Conservation (phyloP, 2,113 vertebrate genomes). For the Notarius lentiginosus region DNA sequence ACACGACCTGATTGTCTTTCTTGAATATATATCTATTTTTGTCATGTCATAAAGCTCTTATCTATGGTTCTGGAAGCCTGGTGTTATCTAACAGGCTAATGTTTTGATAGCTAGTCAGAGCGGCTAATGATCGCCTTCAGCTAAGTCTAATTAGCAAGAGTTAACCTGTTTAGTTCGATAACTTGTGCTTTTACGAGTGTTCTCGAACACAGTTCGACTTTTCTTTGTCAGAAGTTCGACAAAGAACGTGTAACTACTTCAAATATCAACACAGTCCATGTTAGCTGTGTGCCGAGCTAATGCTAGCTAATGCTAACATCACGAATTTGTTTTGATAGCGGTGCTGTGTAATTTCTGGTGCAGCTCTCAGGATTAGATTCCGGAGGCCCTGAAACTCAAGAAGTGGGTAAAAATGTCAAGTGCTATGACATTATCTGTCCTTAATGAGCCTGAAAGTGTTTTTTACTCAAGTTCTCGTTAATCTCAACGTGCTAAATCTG, state of each 20-base stretch:
- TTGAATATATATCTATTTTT: not conserved
- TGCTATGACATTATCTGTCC: not conserved
- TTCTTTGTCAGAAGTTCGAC: not conserved
- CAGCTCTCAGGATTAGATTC: not conserved
- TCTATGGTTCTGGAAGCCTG: not conserved
- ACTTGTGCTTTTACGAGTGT: not conserved
- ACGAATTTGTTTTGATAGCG: not conserved
- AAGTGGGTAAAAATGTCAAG: not conserved
- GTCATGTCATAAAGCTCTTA: not conserved
- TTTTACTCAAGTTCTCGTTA: not conserved
- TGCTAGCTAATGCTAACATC: constrained; percentile 3
- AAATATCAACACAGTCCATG: not conserved
- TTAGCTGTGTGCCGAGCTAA: not conserved
- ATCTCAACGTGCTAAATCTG: not conserved
- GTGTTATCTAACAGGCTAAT: not conserved
- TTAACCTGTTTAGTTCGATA: not conserved
- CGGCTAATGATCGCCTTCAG: not conserved
- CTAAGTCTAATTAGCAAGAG: not conserved
- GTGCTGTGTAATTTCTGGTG: not conserved
- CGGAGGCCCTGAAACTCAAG: not conserved
- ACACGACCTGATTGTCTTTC: not conserved
- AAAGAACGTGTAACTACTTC: not conserved
- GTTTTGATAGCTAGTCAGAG: constrained; percentile 3
- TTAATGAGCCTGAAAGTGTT: too few species aligned
- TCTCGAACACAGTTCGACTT: not conserved